Percentiles rank a stretch among this genome's conserved stretches.
Evolutionary conservation across 2,888 invertebrate species (phyloP).

Genomic region (Nephrotoma guestfalica): DNA sequence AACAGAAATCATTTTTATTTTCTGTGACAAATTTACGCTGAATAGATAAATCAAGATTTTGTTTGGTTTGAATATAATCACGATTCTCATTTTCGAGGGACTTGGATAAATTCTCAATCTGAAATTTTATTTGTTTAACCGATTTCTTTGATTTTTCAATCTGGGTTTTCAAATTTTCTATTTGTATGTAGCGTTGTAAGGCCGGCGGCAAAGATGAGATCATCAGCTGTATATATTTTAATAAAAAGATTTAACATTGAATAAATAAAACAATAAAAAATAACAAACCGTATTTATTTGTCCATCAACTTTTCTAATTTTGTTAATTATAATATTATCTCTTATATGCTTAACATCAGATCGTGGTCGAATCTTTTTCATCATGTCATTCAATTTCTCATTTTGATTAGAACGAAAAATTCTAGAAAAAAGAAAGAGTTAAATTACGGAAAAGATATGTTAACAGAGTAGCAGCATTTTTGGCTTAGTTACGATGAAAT

Average conservation of each 20-base stretch:
- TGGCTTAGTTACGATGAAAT: no score
- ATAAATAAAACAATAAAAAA: background rate
- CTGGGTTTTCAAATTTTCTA: background rate
- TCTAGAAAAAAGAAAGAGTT: background rate
- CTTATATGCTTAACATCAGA: background rate
- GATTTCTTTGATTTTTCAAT: background rate
- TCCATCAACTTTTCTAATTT: background rate
- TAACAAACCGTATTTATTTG: background rate
- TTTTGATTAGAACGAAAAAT: background rate
- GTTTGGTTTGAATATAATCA: background rate
- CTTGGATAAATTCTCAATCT: background rate
- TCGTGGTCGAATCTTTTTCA: background rate
- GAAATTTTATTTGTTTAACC: background rate
- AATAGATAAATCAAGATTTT: background rate
- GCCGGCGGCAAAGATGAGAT: background rate
- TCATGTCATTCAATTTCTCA: background rate
- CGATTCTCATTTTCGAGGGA: background rate
- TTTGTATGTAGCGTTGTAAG: background rate
- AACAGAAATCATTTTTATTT: background rate
- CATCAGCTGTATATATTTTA: background rate
- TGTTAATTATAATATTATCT: background rate
- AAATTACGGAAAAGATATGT: no score
- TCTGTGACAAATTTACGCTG: background rate
- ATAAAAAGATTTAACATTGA: background rate
- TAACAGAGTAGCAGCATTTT: no score